Evolutionary conservation across 2,797 vertebrate species (phyloP).

Genomic region (Tamandua tetradactyla): DNA sequence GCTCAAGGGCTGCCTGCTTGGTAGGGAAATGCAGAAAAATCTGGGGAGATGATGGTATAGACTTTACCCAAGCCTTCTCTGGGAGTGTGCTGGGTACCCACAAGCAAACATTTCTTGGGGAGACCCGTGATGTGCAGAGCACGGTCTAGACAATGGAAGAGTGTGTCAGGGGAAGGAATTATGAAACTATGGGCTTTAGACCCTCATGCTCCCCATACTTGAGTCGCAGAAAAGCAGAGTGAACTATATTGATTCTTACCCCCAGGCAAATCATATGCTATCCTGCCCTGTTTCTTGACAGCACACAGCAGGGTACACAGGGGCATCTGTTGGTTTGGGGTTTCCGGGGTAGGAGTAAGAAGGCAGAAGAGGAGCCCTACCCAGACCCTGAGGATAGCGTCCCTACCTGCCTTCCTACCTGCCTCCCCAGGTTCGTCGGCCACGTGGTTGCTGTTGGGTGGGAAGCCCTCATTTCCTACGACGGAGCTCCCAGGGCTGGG

Average conservation of each 20-base stretch:
- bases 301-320: neutral
- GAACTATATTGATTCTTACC: neutral
- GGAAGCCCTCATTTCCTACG: accelerated
- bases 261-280: neutral
- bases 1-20: neutral
- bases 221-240: neutral
- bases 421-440: neutral
- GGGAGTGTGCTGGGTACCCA: neutral
- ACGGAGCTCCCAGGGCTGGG: neutral
- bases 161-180: neutral
- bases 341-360: neutral
- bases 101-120: neutral
- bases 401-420: slow-evolving; percentile 78
- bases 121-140: neutral
- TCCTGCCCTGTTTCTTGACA: neutral
- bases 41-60: neutral
- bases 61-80: neutral
- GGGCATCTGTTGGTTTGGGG: neutral
- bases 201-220: neutral
- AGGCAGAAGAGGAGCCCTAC: neutral
- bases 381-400: neutral
- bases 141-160: neutral
- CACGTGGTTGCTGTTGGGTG: neutral
- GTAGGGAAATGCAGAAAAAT: neutral
- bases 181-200: neutral